Percentiles rank a stretch among this genome's conserved stretches.
phyloP scores from a whole-genome alignment of 2,113 vertebrate genomes.

The Gymnocephalus cernua region DNA sequence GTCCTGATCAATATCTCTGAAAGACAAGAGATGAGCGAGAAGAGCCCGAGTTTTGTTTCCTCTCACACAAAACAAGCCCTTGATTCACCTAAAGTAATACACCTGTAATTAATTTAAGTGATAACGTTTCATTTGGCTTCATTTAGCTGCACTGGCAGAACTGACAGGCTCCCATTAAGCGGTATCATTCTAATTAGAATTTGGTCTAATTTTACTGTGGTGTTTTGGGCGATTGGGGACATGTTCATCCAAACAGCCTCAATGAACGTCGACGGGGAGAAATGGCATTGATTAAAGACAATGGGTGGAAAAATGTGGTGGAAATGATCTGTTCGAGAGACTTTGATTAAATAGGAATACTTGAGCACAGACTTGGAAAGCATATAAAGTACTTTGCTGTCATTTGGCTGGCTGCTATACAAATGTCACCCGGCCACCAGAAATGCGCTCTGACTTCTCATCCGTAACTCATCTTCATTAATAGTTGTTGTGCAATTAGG shows the following conservation, averaged over 20 bases:
- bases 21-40: constrained; percentile 29
- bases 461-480: constrained; percentile 9
- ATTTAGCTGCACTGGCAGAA: constrained; percentile 55
- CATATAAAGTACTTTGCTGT: constrained; percentile 29
- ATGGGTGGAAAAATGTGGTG: constrained; percentile 47
- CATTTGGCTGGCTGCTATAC: constrained; percentile 2
- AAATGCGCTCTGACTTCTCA: constrained; percentile 12
- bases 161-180: constrained; percentile 60
- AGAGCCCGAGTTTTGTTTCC: constrained; percentile 6
- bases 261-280: constrained; percentile 17
- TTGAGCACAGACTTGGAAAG: constrained; percentile 11
- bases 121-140: constrained; percentile 55
- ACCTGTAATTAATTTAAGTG: constrained; percentile 58
- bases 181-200: constrained; percentile 57
- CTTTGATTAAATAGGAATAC: constrained; percentile 59
- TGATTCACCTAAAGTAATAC: constrained; percentile 59
- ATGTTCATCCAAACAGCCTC: constrained; percentile 28
- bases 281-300: constrained; percentile 62
- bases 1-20: constrained; percentile 56
- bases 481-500: constrained; percentile 35
- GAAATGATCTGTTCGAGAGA: constrained; percentile 56
- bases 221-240: constrained; percentile 51
- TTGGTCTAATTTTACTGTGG: constrained; percentile 53
- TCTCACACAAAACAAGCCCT: constrained; percentile 36
- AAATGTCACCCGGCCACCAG: constrained; percentile 1